Base-by-base conservation (phyloP, 30 jellyfish, hydroid and myxozoan species). In the Hydractinia echinata region DNA sequence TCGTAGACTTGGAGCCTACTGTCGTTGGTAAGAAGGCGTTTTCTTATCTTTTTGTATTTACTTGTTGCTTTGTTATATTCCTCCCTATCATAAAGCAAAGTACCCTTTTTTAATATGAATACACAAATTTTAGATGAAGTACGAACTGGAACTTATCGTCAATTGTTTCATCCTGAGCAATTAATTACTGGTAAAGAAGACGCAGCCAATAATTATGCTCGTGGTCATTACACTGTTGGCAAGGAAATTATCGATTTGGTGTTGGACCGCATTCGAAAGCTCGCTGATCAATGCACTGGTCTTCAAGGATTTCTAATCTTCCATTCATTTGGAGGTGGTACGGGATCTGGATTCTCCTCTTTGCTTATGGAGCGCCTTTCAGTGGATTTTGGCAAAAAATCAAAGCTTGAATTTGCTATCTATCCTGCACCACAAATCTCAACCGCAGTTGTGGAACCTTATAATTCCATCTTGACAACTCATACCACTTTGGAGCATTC, bases 241-340 rank as follows among this genome's bases (percentile, higher is more conserved):
- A 90, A 90, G 54, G 95, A 90, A 67, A 77, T 85, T 88, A 87
- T 90, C 73, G 97, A 90, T 68, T 85, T 85, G 53, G 95, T 90
- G 55, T 89, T 90, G 77, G 97, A 90, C 55, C 72, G 95, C 67
- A 72, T 90, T 74, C 82, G 97, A 64, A 90, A 86, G 55, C 89
- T 85, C 39, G 90, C 97, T 66, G 97, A 90, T 71, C 91, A 82
- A 62, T 90, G 97, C 93, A 86, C 95, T 77, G 97, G 97, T 72
- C 97, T 90, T 4, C 97, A 90, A 83, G 97, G 97, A 11, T 90
- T 90, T 81, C 82, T 90, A 49, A 86, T 90, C 76, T 90, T 82
- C 70, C 97, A 90, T 82, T 90, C 97, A 21, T 90, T 90, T 61
- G 97, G 97, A 10, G 97, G 97, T 8, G 97, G 97, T n/a, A 90